These are phyloP conservation scores for Spodoptera litura DNA, from an alignment of 1,140 invertebrate species.

Conservation along the genomic window DNA sequence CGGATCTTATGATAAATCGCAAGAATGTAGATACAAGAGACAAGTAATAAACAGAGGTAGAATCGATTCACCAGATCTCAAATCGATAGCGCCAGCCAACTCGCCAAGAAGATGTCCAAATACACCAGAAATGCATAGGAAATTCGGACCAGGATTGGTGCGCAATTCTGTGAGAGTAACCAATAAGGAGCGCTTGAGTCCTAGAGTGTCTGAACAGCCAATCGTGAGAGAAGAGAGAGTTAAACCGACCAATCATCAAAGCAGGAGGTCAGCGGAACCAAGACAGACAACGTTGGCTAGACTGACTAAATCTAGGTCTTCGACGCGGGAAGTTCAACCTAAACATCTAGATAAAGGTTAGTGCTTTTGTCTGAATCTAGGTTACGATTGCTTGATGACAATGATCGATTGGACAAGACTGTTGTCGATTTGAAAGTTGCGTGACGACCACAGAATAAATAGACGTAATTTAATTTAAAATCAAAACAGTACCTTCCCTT, in stretches of 20 bases:
- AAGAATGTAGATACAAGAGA: conserved; percentile 74
- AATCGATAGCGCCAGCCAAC: conserved; percentile 75
- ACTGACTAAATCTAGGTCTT: conserved; percentile 82
- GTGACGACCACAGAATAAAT: background rate
- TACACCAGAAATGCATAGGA: conserved; percentile 83
- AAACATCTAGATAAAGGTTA: conserved; percentile 81
- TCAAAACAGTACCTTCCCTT: no score
- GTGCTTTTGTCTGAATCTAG: conserved; percentile 27
- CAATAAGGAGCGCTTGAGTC: conserved; percentile 72
- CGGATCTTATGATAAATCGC: conserved; percentile 69
- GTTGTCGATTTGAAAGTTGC: conserved; percentile 26
- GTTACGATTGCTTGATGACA: background rate
- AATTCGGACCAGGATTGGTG: conserved; percentile 80
- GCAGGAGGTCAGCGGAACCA: conserved; percentile 76
- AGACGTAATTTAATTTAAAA: background rate
- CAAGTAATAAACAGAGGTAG: conserved; percentile 67
- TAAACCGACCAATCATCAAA: conserved; percentile 74
- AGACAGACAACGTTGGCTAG: conserved; percentile 76
- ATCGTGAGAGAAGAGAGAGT: conserved; percentile 66
- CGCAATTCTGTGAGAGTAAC: conserved; percentile 74
- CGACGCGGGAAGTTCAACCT: conserved; percentile 80
- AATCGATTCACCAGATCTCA: conserved; percentile 78
- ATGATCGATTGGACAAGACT: conserved; percentile 19
- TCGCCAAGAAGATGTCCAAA: conserved; percentile 81
- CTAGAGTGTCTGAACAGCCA: conserved; percentile 74